Conservation (phyloP, 2,888 invertebrate genomes). For the Ectemnius cavifrons region DNA sequence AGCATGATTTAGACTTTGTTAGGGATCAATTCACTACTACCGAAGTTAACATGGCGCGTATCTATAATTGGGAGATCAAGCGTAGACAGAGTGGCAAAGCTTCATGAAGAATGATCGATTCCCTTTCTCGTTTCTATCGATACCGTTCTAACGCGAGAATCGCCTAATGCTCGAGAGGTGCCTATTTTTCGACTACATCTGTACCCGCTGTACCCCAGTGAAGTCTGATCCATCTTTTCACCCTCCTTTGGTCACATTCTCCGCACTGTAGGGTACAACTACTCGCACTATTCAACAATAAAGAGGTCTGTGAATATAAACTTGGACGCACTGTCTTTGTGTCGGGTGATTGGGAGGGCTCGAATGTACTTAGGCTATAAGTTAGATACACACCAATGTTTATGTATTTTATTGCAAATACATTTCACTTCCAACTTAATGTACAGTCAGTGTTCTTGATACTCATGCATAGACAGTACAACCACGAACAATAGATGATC, state of each 20-base stretch:
- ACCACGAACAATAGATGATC: constrained; percentile 8
- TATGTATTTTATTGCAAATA: constrained; percentile 51
- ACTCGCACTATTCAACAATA: constrained; percentile 26
- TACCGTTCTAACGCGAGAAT: constrained; percentile 29
- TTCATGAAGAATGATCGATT: constrained; percentile 37
- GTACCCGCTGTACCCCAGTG: background rate
- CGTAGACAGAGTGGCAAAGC: constrained; percentile 87
- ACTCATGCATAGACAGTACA: constrained; percentile 10
- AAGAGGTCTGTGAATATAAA: constrained; percentile 27
- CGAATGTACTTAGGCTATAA: constrained; percentile 41
- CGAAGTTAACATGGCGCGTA: constrained; percentile 99
- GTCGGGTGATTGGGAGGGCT: constrained; percentile 33
- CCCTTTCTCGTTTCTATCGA: constrained; percentile 10
- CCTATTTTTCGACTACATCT: constrained; percentile 7
- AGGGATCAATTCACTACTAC: constrained; percentile 98
- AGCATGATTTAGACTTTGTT: constrained; percentile 95
- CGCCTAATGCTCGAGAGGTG: constrained; percentile 50
- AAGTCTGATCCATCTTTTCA: background rate
- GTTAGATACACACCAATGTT: constrained; percentile 39
- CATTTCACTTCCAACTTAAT: constrained; percentile 40
- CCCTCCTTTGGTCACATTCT: background rate
- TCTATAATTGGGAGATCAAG: constrained; percentile 99
- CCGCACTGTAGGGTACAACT: constrained; percentile 31
- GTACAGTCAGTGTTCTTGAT: constrained; percentile 5
- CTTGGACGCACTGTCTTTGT: constrained; percentile 23